Percentiles rank a stretch among this genome's conserved stretches.
These are phyloP conservation scores for Todiramphus chloris DNA, from an alignment of 2,113 vertebrate genomes.

Conservation along the genomic window DNA sequence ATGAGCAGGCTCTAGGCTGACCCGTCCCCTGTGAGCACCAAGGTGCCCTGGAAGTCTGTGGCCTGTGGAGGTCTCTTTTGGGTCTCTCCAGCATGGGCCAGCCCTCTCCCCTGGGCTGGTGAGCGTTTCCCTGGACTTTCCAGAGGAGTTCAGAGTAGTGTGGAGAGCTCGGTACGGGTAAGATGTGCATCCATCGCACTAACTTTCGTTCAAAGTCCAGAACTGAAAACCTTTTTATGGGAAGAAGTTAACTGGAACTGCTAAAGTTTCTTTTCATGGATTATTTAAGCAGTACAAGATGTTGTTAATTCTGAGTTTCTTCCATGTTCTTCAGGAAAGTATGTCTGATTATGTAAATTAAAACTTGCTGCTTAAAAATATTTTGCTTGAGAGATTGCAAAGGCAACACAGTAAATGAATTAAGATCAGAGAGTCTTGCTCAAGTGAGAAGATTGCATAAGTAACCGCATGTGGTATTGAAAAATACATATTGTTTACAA, in stretches of 20 bases:
- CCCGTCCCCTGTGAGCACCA: not conserved
- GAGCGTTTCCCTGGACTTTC: not conserved
- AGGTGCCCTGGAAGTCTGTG: not conserved
- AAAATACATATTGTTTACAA: conserved; percentile 70
- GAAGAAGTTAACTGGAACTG: conserved; percentile 55
- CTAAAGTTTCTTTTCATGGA: conserved; percentile 58
- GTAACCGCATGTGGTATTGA: conserved; percentile 57
- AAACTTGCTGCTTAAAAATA: conserved; percentile 69
- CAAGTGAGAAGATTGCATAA: conserved; percentile 70
- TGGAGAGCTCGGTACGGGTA: accelerated
- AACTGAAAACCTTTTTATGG: conserved; percentile 45
- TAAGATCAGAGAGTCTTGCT: conserved; percentile 61
- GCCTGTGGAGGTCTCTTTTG: not conserved
- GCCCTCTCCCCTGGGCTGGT: not conserved
- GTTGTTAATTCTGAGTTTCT: conserved; percentile 49
- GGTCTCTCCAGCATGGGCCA: not conserved
- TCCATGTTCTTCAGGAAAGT: conserved; percentile 59
- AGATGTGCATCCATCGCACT: not conserved
- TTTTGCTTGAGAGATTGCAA: conserved; percentile 61
- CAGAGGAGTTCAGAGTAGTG: not conserved
- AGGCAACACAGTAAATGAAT: conserved; percentile 67
- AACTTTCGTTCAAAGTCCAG: not conserved
- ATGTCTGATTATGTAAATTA: conserved; percentile 74
- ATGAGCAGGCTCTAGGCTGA: not conserved
- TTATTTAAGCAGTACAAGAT: conserved; percentile 61